These are phyloP conservation scores for Myxocyprinus asiaticus DNA, from an alignment of 2,113 vertebrate species.

Conservation along the genomic window DNA sequence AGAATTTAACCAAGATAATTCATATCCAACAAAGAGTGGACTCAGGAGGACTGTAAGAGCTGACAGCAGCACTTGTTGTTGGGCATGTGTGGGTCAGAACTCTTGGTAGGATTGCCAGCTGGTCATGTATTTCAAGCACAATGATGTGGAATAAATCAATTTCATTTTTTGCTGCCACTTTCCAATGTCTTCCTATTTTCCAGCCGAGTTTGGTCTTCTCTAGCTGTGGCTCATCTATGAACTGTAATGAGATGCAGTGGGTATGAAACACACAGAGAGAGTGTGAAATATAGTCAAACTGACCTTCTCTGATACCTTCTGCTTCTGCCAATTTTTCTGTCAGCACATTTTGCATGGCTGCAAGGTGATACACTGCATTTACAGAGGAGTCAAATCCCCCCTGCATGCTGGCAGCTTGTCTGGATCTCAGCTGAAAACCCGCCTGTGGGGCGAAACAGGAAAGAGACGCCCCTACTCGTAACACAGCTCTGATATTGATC, in stretches of 20 bases:
- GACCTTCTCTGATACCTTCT: background rate
- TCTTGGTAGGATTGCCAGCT: no score
- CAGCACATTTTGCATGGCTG: background rate
- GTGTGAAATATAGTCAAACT: background rate
- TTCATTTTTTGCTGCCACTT: no score
- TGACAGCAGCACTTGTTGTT: no score
- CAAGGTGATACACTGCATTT: background rate
- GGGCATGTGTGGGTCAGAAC: no score
- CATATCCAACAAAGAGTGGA: no score
- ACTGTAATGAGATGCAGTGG: background rate
- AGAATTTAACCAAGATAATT: no score
- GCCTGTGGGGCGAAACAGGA: background rate
- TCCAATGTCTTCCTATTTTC: no score
- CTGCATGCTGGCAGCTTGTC: background rate
- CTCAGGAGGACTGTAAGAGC: no score
- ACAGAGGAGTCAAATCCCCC: background rate
- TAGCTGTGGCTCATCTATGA: no score
- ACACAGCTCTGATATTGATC: constrained; percentile 1
- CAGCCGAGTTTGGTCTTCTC: no score
- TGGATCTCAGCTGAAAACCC: background rate
- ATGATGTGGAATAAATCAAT: no score
- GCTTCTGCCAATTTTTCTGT: background rate
- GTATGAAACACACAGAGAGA: background rate
- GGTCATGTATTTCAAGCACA: no score
- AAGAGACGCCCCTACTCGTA: background rate